Percentiles rank a stretch among this genome's conserved stretches.
Evolutionary conservation across 2,888 invertebrate species (phyloP).

Genomic region (Exocentrus adspersus): DNA sequence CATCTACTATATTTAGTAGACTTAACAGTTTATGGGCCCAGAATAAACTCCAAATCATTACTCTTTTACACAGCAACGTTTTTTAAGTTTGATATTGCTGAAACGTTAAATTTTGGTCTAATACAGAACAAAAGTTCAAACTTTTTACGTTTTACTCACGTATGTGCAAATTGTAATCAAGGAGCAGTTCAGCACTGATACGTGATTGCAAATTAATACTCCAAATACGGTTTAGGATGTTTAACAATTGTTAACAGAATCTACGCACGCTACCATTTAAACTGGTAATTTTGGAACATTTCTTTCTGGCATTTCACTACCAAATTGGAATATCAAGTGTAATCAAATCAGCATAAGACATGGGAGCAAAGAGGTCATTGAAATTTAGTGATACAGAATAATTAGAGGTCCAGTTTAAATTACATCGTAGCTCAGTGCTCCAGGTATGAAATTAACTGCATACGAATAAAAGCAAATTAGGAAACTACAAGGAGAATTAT

Average conservation of each 20-base stretch:
- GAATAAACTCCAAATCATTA: too few species aligned
- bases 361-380: background rate
- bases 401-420: conserved; percentile 16
- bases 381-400: conserved; percentile 17
- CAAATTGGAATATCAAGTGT: background rate
- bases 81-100: too few species aligned
- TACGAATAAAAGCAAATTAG: conserved; percentile 1
- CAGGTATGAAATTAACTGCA: conserved; percentile 10
- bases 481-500: conserved; percentile 6
- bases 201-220: background rate
- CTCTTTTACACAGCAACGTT: too few species aligned
- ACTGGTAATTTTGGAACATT: background rate
- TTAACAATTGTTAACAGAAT: background rate
- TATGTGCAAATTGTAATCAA: too few species aligned
- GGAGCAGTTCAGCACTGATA: too few species aligned
- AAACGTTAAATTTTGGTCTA: too few species aligned
- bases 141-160: too few species aligned
- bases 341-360: conserved; percentile 15
- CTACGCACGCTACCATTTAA: background rate
- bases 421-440: conserved; percentile 19
- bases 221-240: background rate
- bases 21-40: too few species aligned
- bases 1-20: too few species aligned
- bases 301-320: background rate
- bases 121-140: too few species aligned